These are phyloP conservation scores for Galago senegalensis DNA, from an alignment of 2,797 vertebrate species.

Conservation along the genomic window DNA sequence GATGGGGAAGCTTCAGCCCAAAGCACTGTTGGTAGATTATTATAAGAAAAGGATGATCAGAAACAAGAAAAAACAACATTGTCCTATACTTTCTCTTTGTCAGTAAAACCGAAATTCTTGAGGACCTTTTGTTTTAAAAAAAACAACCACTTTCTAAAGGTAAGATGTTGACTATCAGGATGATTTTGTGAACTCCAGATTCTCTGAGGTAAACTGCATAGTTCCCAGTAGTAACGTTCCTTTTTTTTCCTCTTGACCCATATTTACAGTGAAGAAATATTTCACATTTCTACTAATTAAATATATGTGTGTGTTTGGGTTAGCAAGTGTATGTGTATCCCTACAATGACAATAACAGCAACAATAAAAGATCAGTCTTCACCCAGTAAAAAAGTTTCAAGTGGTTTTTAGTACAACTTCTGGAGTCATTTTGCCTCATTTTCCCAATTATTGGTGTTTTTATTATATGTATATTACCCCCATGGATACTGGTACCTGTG, in stretches of 20 bases:
- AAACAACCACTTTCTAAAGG: background rate
- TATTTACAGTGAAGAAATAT: background rate
- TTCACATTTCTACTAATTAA: background rate
- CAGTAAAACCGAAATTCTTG: background rate
- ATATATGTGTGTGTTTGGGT: background rate
- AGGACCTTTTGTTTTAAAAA: background rate
- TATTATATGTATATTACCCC: background rate
- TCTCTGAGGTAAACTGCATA: background rate
- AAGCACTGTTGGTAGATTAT: background rate
- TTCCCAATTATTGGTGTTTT: background rate
- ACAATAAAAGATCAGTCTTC: background rate
- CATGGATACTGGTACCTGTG: background rate
- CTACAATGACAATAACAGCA: background rate
- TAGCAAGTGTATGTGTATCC: background rate
- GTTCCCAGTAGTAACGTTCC: background rate
- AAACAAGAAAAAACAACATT: background rate
- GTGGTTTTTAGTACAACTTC: background rate
- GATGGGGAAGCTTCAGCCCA: background rate
- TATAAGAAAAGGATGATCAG: background rate
- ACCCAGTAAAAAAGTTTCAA: background rate
- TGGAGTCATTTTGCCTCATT: background rate
- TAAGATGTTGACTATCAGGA: background rate
- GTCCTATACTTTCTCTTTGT: background rate
- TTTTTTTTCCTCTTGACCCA: background rate
- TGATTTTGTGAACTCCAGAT: background rate